Evolutionary conservation across 2,888 invertebrate species (phyloP), one percentile per base, ranked within the genome.

Genomic region (Yponomeuta sedellus): DNA sequence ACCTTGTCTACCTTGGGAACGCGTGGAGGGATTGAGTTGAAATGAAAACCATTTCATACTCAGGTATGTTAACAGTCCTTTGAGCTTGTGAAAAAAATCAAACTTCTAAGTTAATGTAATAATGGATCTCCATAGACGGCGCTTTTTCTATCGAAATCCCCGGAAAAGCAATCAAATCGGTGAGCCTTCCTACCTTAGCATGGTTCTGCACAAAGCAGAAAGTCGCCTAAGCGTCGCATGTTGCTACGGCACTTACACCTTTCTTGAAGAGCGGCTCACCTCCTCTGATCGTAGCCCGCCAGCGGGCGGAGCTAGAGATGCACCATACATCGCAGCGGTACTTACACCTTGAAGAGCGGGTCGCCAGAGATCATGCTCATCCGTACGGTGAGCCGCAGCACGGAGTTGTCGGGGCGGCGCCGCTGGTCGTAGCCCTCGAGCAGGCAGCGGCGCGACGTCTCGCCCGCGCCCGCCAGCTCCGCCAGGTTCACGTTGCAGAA

Each of bases 201-300:
- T 5, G 25, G 25, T 25, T 25, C 25, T 25, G 25, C 25, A 2
- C 1, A 4, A 25, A 25, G 25, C 5, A 25, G 25, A 25, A 25
- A 25, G 25, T 25, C 25, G 25, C 25, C 25, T 25, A 25, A n/a
- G 25, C 25, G 25, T 4, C 25, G 25, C 1, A 25, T 25, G 25
- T 25, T 25, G 25, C 25, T 1, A 25, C 25, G 25, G 25, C 25
- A 25, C 25, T 25, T 25, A 25, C 98, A 97, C 98, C 96, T 99
- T 98, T 98, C 96, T 99, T 98, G 85, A 99, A 99, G 71, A 98
- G 94, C 73, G 98, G 97, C 91, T 99, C 99, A 64, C 99, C 98
- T n/a, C n/a, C n/a, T n/a, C n/a, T n/a, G n/a, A n/a, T n/a, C n/a
- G n/a, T n/a, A n/a, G n/a, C n/a, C n/a, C n/a, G n/a, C n/a, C n/a